Conservation (phyloP, 2,888 invertebrate genomes). For the Ophioninae sp. region DNA sequence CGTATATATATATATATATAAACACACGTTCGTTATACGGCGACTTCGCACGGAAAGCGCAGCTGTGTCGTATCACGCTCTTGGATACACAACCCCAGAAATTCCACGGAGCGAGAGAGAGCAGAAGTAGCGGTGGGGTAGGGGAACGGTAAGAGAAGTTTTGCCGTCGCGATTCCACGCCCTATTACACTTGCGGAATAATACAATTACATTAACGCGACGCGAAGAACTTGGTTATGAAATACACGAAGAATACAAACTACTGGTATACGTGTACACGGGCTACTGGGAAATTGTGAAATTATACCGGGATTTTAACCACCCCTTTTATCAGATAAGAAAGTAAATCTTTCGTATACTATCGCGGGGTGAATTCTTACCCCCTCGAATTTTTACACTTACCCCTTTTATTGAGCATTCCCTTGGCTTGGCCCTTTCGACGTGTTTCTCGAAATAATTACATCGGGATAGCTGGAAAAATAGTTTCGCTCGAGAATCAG, state of each 20-base stretch:
- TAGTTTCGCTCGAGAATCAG: not conserved
- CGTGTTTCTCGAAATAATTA: not conserved
- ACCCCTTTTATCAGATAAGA: slow-evolving; percentile 65
- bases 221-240: not conserved
- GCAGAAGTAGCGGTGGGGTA: not conserved
- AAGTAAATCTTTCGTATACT: slow-evolving; percentile 37
- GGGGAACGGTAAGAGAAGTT: not conserved
- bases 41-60: slow-evolving; percentile 2
- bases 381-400: not conserved
- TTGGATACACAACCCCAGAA: not conserved
- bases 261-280: not conserved
- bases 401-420: slow-evolving; percentile 44
- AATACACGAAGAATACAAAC: slow-evolving; percentile 13
- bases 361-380: slow-evolving; percentile 10
- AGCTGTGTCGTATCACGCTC: slow-evolving; percentile 27
- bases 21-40: slow-evolving; percentile 2
- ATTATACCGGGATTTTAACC: slow-evolving; percentile 62
- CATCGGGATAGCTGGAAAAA: not conserved
- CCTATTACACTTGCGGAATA: slow-evolving; percentile 13
- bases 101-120: not conserved
- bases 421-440: slow-evolving; percentile 10
- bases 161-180: not conserved
- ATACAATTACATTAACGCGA: slow-evolving; percentile 9
- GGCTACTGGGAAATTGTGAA: slow-evolving; percentile 61
- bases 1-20: not conserved